These are phyloP conservation scores for Eudemis profundana DNA, from an alignment of 2,888 invertebrate species.

Conservation along the genomic window DNA sequence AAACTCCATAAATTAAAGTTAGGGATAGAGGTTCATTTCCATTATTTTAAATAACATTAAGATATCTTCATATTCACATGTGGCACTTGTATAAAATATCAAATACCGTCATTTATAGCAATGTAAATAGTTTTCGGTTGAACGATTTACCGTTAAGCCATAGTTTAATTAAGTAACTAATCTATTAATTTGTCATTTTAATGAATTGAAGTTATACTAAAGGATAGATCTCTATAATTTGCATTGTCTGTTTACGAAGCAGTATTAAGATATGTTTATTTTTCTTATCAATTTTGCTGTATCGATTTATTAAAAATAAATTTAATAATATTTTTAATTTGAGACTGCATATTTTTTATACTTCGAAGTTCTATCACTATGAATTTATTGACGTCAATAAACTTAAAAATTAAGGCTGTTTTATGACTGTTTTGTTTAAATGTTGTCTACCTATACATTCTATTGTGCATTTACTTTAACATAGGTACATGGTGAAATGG, in stretches of 20 bases:
- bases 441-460: slow-evolving; percentile 14
- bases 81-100: no score
- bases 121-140: background rate
- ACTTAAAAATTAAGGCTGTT: background rate
- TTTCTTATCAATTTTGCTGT: background rate
- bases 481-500: slow-evolving; percentile 1
- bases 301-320: background rate
- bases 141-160: background rate
- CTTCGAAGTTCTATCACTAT: background rate
- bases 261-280: background rate
- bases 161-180: background rate
- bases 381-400: background rate
- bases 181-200: background rate
- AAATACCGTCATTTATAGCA: background rate
- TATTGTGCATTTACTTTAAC: slow-evolving; percentile 22
- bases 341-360: no score
- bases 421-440: background rate
- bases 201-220: background rate
- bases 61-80: no score
- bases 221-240: background rate
- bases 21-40: no score
- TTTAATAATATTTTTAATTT: no score
- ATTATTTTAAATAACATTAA: no score
- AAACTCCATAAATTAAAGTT: no score
- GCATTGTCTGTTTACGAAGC: background rate